Base-by-base conservation (phyloP, 1,140 invertebrate genomes). In the Teleogryllus occipitalis region DNA sequence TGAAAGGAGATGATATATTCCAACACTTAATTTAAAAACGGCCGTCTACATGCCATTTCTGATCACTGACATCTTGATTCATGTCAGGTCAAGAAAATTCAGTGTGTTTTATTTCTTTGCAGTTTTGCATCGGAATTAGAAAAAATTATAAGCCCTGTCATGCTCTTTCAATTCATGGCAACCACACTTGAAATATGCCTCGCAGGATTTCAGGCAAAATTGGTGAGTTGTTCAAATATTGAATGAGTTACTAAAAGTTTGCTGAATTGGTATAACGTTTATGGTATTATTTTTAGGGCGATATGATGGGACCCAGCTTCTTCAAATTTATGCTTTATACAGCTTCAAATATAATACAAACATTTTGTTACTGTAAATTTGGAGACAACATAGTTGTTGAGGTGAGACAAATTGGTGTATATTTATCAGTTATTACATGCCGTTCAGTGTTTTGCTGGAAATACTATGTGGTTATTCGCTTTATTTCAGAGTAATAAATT, bases 401-500 rank as follows among this genome's bases (percentile, higher is more conserved):
- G 54, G 54, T 65, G 18, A 65, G 54, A 2, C 54, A 39, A 2
- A 39, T 5, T 39, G 27, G 27, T 39, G 27, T 39, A 39, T 39
- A 39, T 39, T 39, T 39, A 39, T 39, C 27, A 39, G 1, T 39
- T 5, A 39, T 39, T 39, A 2, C 27, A 2, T 39, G 5, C 27
- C 27, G 27, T 39, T 39, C 27, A 39, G 27, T 39, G 27, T 39
- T 39, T 39, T 39, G 27, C 27, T 1, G 27, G 27, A 39, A 39
- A 2, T 39, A 5, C 27, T 39, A 39, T 5, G 27, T 72, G 65
- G 1, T 6, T 72, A n/a, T 72, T 72, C 6, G 14, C 6, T 72
- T 72, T 72, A 72, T 75, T 75, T 75, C n/a, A 75, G 74, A 75
- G 74, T 39, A 75, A 22, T 10, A 75, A 75, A 18, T 10, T 75